Evolutionary conservation across 2,888 invertebrate genomes (phyloP), one percentile per base, ranked within the genome.

Genomic region (Asteroscopus sphinx): DNA sequence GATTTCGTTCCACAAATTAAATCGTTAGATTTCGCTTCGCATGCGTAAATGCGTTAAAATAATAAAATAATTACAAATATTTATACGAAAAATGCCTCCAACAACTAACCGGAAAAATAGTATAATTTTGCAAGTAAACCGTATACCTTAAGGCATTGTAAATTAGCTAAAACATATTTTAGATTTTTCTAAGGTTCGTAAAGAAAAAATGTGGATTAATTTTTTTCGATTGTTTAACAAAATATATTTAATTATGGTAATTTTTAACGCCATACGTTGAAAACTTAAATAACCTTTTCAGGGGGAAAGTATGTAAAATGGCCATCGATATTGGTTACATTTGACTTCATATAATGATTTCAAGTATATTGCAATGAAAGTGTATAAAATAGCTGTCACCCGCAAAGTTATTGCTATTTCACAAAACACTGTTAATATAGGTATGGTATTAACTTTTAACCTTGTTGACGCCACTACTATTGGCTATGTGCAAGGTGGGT

Each of bases 101-200:
- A 0, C 13, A 15, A 1, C 28, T 1, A 1, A 21, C 9, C 8
- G 21, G 15, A 13, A 6, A n/a, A 17, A 26, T 21, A 1, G 5
- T 46, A 54, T 58, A 76, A 68, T 76, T 59, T 52, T 69, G 62
- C 63, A 54, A 16, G 45, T 67, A 64, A 51, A 33, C 47, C 30
- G 25, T 51, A 9, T 39, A 53, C 7, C 11, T 15, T 62, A 65
- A 48, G 57, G 60, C 68, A 48, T 35, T 76, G 75, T 78, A 80
- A 67, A 66, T 58, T 68, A 80, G 53, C 48, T 65, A 62, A 61
- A 52, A 44, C 6, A 63, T 49, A 58, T 36, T 46, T 49, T 75
- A 79, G 79, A 78, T 75, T 79, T 79, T 79, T 76, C 68, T 79
- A 79, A 78, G 66, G 68, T 80, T 79, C 77, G 45, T 80, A 78